Conservation (phyloP, 1,140 invertebrate species). For the Oryctes rhinoceros region DNA sequence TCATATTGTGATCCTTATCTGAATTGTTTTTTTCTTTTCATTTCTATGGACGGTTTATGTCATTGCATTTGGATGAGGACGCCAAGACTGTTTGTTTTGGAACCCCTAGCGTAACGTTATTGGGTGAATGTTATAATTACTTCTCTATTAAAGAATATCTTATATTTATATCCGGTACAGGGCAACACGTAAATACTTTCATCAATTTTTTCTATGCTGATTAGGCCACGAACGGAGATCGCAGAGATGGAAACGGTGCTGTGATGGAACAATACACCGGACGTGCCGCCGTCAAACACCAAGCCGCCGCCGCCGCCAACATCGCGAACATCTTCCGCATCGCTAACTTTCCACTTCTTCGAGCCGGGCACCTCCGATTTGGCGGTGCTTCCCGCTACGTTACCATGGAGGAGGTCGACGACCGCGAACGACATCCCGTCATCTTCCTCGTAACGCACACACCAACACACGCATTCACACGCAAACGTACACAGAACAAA, state of each 20-base stretch:
- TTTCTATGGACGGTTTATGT: too few species aligned
- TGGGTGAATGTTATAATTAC: too few species aligned
- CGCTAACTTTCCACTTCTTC: conserved; percentile 13
- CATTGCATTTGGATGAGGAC: too few species aligned
- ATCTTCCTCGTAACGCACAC: neutral
- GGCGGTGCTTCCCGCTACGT: neutral
- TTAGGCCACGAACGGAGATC: conserved; percentile 73
- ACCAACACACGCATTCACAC: neutral
- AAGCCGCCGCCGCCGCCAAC: conserved; percentile 42
- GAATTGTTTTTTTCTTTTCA: too few species aligned
- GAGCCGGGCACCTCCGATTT: conserved; percentile 18
- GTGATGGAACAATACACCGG: conserved; percentile 66
- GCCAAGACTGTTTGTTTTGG: too few species aligned
- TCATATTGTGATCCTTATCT: too few species aligned
- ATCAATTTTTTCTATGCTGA: neutral
- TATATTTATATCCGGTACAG: too few species aligned
- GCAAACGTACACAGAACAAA: neutral
- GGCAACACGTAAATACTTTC: too few species aligned
- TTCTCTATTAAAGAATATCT: too few species aligned
- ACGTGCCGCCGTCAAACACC: conserved; percentile 51
- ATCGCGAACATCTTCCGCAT: neutral
- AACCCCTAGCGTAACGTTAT: too few species aligned
- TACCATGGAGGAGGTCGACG: neutral
- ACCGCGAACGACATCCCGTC: neutral
- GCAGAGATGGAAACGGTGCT: conserved; percentile 91